A percentile compares a stretch with the other conserved stretches of the same genome.
phyloP scores from a whole-genome alignment of 2,113 vertebrate species.

The Sebastes fasciatus region DNA sequence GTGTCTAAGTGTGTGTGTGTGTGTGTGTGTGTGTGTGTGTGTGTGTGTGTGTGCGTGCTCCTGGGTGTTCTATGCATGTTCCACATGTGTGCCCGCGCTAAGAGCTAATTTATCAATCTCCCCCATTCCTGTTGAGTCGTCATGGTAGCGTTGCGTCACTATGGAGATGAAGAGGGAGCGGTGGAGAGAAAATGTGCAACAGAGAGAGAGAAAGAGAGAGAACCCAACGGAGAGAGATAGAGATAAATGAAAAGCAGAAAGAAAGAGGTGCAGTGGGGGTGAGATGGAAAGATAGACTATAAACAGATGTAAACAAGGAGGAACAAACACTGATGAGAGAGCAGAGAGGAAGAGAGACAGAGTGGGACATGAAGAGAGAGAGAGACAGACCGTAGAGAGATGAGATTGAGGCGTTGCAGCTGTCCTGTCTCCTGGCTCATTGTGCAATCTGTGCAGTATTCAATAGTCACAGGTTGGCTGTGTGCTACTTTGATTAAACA shows the following conservation, averaged over 20 bases:
- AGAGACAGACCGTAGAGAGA: not conserved
- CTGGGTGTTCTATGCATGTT: constrained; percentile 39
- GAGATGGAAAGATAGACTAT: not conserved
- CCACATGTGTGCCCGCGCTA: constrained; percentile 38
- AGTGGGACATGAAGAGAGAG: not conserved
- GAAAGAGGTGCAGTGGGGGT: not conserved
- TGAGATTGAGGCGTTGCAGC: not conserved
- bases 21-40: constrained; percentile 1
- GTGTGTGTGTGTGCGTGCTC: constrained; percentile 23
- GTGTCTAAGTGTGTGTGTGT: constrained; percentile 7
- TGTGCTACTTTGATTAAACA: not conserved
- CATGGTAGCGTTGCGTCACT: constrained; percentile 46
- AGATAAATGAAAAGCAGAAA: not conserved
- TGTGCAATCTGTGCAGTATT: not conserved
- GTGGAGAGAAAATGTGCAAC: not conserved
- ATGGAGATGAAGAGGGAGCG: constrained; percentile 17
- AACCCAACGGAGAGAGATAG: not conserved
- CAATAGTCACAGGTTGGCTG: not conserved
- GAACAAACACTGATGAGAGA: not conserved
- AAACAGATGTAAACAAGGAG: constrained; percentile 9
- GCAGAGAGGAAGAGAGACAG: not conserved
- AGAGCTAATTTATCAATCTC: constrained; percentile 48
- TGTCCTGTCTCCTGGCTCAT: not conserved
- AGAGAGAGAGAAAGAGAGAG: not conserved
- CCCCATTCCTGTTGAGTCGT: constrained; percentile 29